These are phyloP conservation scores for Muscina levida DNA, from an alignment of 2,888 invertebrate genomes.

Conservation along the genomic window DNA sequence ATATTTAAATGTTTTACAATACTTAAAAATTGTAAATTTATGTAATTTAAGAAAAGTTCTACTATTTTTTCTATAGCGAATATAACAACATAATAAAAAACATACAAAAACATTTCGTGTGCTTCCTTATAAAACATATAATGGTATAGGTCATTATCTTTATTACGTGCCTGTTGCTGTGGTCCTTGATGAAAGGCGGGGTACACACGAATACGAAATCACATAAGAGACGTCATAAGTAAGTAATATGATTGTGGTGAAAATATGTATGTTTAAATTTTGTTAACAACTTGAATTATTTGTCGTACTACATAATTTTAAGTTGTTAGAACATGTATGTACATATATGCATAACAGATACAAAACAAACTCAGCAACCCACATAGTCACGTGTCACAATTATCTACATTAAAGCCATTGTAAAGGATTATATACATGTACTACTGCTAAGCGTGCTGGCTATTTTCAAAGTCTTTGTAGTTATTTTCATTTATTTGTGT, in stretches of 20 bases:
- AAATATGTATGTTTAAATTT: slow-evolving; percentile 1
- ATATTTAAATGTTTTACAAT: slow-evolving; percentile 4
- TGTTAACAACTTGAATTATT: background rate
- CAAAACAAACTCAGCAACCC: slow-evolving; percentile 42
- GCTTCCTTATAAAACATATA: slow-evolving; percentile 32
- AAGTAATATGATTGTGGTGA: background rate
- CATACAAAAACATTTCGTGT: background rate
- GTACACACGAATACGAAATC: background rate
- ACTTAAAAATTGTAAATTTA: slow-evolving; percentile 17
- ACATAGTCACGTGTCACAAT: slow-evolving; percentile 66
- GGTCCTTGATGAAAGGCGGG: background rate
- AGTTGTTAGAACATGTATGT: background rate
- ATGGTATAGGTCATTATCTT: slow-evolving; percentile 52
- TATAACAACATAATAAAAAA: slow-evolving; percentile 8
- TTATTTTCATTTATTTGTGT: slow-evolving; percentile 21
- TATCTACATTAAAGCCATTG: slow-evolving; percentile 39
- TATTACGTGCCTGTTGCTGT: slow-evolving; percentile 49
- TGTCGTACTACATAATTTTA: background rate
- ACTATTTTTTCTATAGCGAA: slow-evolving; percentile 27
- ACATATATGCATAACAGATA: slow-evolving; percentile 13
- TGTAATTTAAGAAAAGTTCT: slow-evolving; percentile 24
- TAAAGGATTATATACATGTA: slow-evolving; percentile 20
- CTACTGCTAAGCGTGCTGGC: slow-evolving; percentile 35
- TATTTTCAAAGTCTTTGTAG: slow-evolving; percentile 17
- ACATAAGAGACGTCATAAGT: slow-evolving; percentile 45